A percentile compares a stretch with the other conserved stretches of the same genome.
phyloP scores from a whole-genome alignment of 2,888 invertebrate species.

The Melanophora roralis region DNA sequence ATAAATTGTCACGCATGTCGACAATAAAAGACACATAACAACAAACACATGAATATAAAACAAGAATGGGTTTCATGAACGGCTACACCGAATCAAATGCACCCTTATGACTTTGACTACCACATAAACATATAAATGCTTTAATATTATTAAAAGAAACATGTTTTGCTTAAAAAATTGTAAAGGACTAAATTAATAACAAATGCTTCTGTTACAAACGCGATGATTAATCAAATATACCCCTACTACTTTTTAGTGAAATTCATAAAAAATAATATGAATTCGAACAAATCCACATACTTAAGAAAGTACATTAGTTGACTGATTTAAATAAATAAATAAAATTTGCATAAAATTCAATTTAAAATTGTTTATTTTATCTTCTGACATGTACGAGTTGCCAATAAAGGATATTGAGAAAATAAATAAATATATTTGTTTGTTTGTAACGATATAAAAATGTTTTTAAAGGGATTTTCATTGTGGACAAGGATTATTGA shows the following conservation, averaged over 20 bases:
- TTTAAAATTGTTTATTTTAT: slow-evolving; percentile 62
- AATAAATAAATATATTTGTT: slow-evolving; percentile 8
- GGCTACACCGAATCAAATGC: too few species aligned
- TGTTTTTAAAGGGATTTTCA: neutral
- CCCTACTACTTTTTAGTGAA: too few species aligned
- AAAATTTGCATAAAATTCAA: slow-evolving; percentile 75
- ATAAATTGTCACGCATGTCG: slow-evolving; percentile 64
- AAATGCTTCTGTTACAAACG: too few species aligned
- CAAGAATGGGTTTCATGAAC: too few species aligned
- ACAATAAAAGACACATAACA: slow-evolving; percentile 60
- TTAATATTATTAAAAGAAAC: too few species aligned
- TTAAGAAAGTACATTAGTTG: neutral
- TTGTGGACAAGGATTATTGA: slow-evolving; percentile 37
- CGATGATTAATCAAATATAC: too few species aligned
- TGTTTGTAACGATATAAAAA: neutral
- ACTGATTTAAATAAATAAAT: slow-evolving; percentile 56
- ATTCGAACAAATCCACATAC: neutral
- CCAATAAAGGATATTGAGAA: slow-evolving; percentile 8
- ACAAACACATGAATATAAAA: slow-evolving; percentile 37
- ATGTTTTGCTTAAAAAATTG: too few species aligned
- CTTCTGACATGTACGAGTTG: neutral
- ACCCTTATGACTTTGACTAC: too few species aligned
- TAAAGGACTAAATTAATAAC: too few species aligned
- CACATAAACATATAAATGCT: too few species aligned
- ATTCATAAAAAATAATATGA: too few species aligned